Percentiles rank a stretch among this genome's conserved stretches.
Conservation (phyloP, 2,797 vertebrate species). For the Poeciliopsis gracilis region DNA sequence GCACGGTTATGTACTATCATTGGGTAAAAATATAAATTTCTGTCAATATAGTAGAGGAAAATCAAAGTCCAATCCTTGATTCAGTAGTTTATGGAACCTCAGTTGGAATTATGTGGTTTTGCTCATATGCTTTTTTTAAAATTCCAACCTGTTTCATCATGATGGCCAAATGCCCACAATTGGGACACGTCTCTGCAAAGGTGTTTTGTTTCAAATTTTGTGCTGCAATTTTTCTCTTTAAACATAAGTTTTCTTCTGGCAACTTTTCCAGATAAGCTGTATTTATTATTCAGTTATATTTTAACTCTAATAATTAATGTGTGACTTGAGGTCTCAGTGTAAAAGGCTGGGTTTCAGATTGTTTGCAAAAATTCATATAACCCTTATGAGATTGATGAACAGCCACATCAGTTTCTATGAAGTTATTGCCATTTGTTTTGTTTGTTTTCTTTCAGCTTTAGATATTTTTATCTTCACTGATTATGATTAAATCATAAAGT, state of each 20-base stretch:
- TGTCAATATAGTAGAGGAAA: background rate
- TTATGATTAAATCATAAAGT: background rate
- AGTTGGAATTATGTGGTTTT: constrained; percentile 2
- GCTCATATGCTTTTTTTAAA: background rate
- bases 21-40: background rate
- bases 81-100: background rate
- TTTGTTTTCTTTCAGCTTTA: background rate
- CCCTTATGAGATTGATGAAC: background rate
- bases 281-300: background rate
- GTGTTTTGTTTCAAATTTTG: background rate
- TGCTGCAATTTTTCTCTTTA: background rate
- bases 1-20: constrained; percentile 63
- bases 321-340: background rate
- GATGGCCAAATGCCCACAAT: background rate
- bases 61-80: background rate
- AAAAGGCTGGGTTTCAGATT: background rate
- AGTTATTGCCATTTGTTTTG: background rate
- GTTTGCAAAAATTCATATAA: background rate
- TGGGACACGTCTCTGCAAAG: background rate
- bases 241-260: background rate
- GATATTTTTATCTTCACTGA: background rate
- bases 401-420: background rate
- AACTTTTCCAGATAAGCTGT: background rate
- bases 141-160: background rate
- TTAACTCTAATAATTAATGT: background rate